Percentiles rank a stretch among this genome's conserved stretches.
phyloP scores from a whole-genome alignment of 1,140 invertebrate genomes.

The Dysdera silvatica region DNA sequence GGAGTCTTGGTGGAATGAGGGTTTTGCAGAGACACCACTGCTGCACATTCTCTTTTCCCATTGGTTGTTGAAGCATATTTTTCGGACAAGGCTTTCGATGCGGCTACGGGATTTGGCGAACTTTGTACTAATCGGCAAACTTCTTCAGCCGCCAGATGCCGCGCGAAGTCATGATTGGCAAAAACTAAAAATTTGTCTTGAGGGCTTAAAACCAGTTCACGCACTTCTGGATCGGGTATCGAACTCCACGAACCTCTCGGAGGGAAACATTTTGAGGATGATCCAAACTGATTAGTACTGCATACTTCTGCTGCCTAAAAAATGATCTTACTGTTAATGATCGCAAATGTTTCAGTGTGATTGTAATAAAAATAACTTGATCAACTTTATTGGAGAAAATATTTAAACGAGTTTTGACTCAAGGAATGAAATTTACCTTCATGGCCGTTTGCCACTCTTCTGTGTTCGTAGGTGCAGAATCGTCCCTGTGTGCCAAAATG shows the following conservation, averaged over 20 bases:
- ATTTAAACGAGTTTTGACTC: too few relatives aligned
- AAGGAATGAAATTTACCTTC: constrained; percentile 9
- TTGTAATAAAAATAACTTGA: too few relatives aligned
- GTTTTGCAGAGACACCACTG: constrained; percentile 63
- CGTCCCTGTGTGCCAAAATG: constrained; percentile 10
- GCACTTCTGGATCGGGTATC: constrained; percentile 13
- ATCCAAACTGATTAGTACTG: constrained; percentile 6
- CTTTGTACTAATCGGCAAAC: background rate
- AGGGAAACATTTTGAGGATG: background rate
- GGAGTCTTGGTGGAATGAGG: constrained; percentile 54
- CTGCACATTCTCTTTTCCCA: constrained; percentile 8
- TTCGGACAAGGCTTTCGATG: constrained; percentile 67
- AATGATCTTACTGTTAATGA: background rate
- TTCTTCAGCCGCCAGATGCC: constrained; percentile 2
- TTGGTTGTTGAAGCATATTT: constrained; percentile 52
- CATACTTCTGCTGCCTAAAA: constrained; percentile 12
- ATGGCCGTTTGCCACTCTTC: constrained; percentile 10
- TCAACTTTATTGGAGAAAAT: too few relatives aligned
- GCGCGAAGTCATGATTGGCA: constrained; percentile 1
- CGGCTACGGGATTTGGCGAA: background rate
- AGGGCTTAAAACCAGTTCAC: constrained; percentile 11
- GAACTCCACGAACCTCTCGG: background rate
- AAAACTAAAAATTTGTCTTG: constrained; percentile 21
- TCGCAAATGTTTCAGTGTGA: background rate
- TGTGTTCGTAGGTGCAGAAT: background rate